Conservation (phyloP, 2,888 invertebrate species). For the Euzetes globulus region DNA sequence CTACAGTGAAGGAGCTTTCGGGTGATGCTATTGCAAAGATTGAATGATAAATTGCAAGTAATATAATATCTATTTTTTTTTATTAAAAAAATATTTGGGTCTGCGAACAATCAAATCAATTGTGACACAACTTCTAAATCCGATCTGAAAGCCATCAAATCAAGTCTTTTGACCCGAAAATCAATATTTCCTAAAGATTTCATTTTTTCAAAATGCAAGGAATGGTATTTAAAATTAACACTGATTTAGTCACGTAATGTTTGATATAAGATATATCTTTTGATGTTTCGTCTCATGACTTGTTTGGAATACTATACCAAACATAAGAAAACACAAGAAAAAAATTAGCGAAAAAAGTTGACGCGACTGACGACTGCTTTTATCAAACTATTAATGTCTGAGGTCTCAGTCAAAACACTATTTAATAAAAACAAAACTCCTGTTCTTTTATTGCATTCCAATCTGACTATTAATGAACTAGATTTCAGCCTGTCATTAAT, state of each 20-base stretch:
- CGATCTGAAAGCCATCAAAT: not conserved
- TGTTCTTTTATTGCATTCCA: not conserved
- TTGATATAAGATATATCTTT: not conserved
- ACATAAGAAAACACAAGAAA: not conserved
- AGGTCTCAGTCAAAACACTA: not conserved
- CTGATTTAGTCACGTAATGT: not conserved
- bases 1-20: conserved; percentile 19
- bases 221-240: not conserved
- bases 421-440: not conserved
- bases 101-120: not conserved
- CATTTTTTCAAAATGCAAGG: not conserved
- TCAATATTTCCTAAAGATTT: not conserved
- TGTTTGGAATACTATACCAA: not conserved
- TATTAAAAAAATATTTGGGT: not conserved
- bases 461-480: too few relatives aligned
- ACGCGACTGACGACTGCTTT: not conserved
- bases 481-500: too few relatives aligned
- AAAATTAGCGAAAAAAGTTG: conserved; percentile 2
- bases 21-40: not conserved
- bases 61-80: not conserved
- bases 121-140: not conserved
- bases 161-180: not conserved
- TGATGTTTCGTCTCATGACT: not conserved
- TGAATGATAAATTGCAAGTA: not conserved
- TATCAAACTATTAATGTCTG: not conserved